Evolutionary conservation across 2,113 vertebrate species (phyloP), one percentile per base, ranked within the genome.

Genomic region (Cephalopterus ornatus): DNA sequence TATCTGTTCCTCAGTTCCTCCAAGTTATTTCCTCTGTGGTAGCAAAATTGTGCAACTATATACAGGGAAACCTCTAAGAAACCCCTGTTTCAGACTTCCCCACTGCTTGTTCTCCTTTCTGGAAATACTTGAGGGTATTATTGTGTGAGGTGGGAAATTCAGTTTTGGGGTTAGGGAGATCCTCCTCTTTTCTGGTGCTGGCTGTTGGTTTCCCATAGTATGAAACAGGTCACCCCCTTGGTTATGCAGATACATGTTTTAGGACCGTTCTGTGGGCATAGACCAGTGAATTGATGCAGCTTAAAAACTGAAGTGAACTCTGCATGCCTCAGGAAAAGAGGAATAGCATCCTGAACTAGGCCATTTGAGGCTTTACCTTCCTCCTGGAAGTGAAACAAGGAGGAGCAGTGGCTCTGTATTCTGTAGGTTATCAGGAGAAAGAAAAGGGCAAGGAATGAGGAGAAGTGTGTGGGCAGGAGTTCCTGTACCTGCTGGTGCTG

Each of bases 221-320:
- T 5, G 23, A 30, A 26, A 3, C 30, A 10, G 33, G 30, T 37
- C 44, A 8, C 18, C 6, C 20, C 22, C 17, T 39, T 2, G 0
- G 16, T 53, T 44, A 8, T 3, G 21, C 7, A 7, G 3, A 20
- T 5, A 1, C 6, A 1, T 0, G 0, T 39, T 82, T 71, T 44
- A 11, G 68, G 46, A 27, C 23, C 1, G 0, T 47, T 77, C n/a
- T 39, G n/a, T 28, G 50, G n/a, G 8, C 20, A 39, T 10, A 59
- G 53, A 33, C 9, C 26, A 26, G 35, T 2, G 1, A 58, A 21
- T 6, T 28, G 14, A 72, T 72, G 27, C 30, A 30, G 20, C 32
- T 74, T 47, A n/a, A 50, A 74, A 83, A 30, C 35, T 33, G 61
- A 56, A 79, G 35, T 16, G 56, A 61, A 32, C 11, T 21, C 4